phyloP scores from a whole-genome alignment of 2,113 vertebrate genomes.

The Pseudorasbora parva region DNA sequence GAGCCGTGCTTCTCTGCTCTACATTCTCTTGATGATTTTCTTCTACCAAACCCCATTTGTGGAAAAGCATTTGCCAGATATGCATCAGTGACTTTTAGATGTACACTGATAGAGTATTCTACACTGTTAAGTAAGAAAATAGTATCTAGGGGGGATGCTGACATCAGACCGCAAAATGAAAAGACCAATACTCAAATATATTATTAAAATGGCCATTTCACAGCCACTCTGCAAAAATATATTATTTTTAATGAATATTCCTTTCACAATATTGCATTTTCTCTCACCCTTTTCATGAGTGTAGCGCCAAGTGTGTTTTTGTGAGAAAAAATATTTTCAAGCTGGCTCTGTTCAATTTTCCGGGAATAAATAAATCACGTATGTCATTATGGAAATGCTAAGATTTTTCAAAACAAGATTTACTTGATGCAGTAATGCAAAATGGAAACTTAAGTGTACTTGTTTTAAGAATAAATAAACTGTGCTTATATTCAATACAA shows the following conservation, averaged over 20 bases:
- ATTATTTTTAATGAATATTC: not conserved
- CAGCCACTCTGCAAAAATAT: not conserved
- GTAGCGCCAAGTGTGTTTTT: too few species aligned
- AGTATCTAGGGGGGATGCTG: not conserved
- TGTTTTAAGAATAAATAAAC: too few species aligned
- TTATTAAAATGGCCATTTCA: not conserved
- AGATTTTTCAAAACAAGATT: not conserved
- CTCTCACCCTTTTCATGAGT: not conserved
- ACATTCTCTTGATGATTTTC: not conserved
- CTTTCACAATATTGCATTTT: not conserved
- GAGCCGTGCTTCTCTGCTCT: not conserved
- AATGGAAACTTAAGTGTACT: not conserved
- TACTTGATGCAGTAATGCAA: not conserved
- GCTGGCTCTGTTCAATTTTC: too few species aligned
- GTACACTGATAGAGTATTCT: not conserved
- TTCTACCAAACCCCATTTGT: not conserved
- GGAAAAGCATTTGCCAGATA: not conserved
- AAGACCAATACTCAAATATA: too few species aligned
- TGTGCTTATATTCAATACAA: not conserved
- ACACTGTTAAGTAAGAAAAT: not conserved
- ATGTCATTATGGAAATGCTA: not conserved
- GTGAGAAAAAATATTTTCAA: too few species aligned
- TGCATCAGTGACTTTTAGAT: constrained; percentile 7
- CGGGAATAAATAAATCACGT: too few species aligned
- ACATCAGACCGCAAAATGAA: not conserved